Evolutionary conservation across 2,888 invertebrate genomes (phyloP), one percentile per base, ranked within the genome.

Genomic region (Xestia c-nigrum): DNA sequence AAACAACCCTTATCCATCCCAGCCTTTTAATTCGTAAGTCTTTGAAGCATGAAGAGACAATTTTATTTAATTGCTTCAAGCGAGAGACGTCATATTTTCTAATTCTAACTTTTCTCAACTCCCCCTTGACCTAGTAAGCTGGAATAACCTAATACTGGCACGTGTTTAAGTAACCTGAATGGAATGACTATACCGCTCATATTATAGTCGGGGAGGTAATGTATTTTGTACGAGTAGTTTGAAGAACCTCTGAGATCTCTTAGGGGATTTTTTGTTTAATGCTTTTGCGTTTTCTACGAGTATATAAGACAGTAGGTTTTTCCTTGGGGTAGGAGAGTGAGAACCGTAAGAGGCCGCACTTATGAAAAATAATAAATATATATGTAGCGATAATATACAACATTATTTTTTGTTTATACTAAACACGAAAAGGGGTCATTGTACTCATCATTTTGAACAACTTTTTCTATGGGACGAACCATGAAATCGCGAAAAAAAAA

Each of bases 51-150:
- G 24, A 63, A 63, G 47, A 75, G n/a, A 50, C 10, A 75, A 40
- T 55, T 76, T 80, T 59, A 82, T 68, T 31, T 69, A 67, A 57
- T 46, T 55, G 21, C 16, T 69, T 66, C 24, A 31, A 61, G 31
- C 31, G 5, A 43, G 59, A 4, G 40, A 12, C 73, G 57, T 38
- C 38, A 61, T 61, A 66, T 74, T 67, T 83, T 82, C 75, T 85
- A 73, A 82, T 65, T 57, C 65, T 79, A 76, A 83, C 67, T 63
- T 77, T 85, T 73, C 69, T 46, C 65, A 55, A 72, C 9, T 40
- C 14, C 21, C 61, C n/a, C 63, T 86, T 85, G 84, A 80, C 86
- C 71, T 4, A 77, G 72, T 73, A 66, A 72, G 70, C 24, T 64
- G n/a, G 70, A 71, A 72, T 80, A 80, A 77, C 24, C 59, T 74